Conservation (phyloP, 1,140 invertebrate species). For the Meloidogyne exigua region DNA sequence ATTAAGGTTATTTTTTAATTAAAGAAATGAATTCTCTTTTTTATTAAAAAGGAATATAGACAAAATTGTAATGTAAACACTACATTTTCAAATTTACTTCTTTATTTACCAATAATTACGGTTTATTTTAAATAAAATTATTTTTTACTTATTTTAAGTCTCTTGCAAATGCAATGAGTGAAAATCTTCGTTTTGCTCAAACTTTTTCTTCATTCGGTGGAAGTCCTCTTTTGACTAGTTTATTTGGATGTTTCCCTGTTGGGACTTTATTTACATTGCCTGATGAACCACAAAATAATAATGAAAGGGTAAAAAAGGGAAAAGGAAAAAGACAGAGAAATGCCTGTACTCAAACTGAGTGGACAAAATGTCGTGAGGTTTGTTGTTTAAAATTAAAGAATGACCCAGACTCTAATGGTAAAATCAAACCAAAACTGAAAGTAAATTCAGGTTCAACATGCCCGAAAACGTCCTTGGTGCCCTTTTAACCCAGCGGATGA, state of each 20-base stretch:
- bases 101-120: slow-evolving; percentile 47
- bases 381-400: too few relatives aligned
- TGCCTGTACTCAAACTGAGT: slow-evolving; percentile 8
- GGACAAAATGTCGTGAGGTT: slow-evolving; percentile 10
- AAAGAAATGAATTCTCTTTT: slow-evolving; percentile 28
- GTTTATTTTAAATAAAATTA: slow-evolving; percentile 22
- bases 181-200: slow-evolving; percentile 62
- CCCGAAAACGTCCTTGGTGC: slow-evolving; percentile 34
- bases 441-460: slow-evolving; percentile 26
- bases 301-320: neutral
- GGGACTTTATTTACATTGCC: slow-evolving; percentile 54
- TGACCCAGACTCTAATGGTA: too few relatives aligned
- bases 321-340: neutral
- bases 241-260: slow-evolving; percentile 63
- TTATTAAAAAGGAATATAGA: slow-evolving; percentile 31
- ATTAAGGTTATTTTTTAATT: slow-evolving; percentile 43
- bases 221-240: slow-evolving; percentile 54
- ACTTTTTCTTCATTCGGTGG: slow-evolving; percentile 54
- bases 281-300: neutral
- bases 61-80: slow-evolving; percentile 24
- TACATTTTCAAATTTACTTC: slow-evolving; percentile 46
- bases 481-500: slow-evolving; percentile 34
- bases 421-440: too few relatives aligned
- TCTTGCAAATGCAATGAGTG: slow-evolving; percentile 54
- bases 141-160: slow-evolving; percentile 27